Percentiles rank a stretch among this genome's conserved stretches.
These are phyloP conservation scores for Harpagifer antarcticus DNA, from an alignment of 2,797 vertebrate species.

Conservation along the genomic window DNA sequence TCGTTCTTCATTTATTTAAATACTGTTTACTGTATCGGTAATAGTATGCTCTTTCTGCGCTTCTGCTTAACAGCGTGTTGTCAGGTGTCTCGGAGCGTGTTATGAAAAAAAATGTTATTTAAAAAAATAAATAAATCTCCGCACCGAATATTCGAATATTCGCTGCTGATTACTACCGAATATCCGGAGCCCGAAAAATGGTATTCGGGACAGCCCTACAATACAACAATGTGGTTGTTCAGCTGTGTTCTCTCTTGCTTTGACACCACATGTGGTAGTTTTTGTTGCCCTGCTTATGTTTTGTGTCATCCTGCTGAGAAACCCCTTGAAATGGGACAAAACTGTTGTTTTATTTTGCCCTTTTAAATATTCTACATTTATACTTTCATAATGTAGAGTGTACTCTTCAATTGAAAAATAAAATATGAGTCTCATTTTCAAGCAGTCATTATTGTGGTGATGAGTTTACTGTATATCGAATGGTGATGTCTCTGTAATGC, in stretches of 20 bases:
- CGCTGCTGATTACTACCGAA: too few relatives aligned
- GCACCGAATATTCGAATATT: too few relatives aligned
- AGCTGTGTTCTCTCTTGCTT: constrained; percentile 32
- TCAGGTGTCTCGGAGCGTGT: too few relatives aligned
- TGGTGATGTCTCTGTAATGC: constrained; percentile 44
- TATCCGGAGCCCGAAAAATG: too few relatives aligned
- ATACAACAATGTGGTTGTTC: constrained; percentile 23
- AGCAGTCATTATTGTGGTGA: constrained; percentile 20
- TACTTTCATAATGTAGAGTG: constrained; percentile 48
- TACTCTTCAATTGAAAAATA: constrained; percentile 43
- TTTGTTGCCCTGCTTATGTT: constrained; percentile 37
- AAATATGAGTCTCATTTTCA: constrained; percentile 38
- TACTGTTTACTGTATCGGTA: too few relatives aligned
- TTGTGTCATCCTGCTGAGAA: constrained; percentile 37
- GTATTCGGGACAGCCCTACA: too few relatives aligned
- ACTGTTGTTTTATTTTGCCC: constrained; percentile 38
- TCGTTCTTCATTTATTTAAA: too few relatives aligned
- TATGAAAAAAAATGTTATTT: too few relatives aligned
- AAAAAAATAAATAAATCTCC: too few relatives aligned
- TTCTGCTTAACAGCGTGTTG: too few relatives aligned
- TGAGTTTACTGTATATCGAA: constrained; percentile 47
- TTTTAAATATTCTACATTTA: constrained; percentile 37
- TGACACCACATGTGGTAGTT: constrained; percentile 28
- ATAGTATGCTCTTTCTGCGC: too few relatives aligned
- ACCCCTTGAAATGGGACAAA: constrained; percentile 35